Evolutionary conservation across 2,113 vertebrate genomes (phyloP).

Genomic region (Lagopus muta): DNA sequence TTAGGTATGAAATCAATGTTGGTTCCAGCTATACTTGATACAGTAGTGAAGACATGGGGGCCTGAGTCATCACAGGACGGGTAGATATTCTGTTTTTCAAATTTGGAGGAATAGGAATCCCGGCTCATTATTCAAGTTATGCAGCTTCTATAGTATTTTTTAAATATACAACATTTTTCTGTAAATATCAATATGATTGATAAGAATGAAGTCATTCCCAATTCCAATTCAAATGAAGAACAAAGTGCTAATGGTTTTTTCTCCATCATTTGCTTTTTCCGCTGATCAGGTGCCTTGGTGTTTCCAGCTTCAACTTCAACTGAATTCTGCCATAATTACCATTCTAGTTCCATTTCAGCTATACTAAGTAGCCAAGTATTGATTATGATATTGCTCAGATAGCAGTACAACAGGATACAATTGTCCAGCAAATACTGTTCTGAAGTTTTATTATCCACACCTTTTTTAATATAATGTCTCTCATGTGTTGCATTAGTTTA

Average conservation of each 20-base stretch:
- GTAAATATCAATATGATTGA: too few species aligned
- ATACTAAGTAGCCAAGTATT: background rate
- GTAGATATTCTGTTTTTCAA: slow-evolving; percentile 12
- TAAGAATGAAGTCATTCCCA: background rate
- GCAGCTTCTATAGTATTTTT: background rate
- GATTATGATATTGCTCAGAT: background rate
- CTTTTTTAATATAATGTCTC: background rate
- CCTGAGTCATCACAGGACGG: background rate
- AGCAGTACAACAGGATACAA: background rate
- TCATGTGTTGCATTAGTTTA: background rate
- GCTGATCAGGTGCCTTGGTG: background rate
- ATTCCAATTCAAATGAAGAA: background rate
- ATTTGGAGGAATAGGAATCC: background rate
- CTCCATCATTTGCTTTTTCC: background rate
- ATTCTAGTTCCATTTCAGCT: background rate
- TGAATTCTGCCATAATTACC: background rate
- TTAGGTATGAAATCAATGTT: slow-evolving; percentile 27
- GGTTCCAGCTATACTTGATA: slow-evolving; percentile 27
- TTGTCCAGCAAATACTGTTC: background rate
- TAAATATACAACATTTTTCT: too few species aligned
- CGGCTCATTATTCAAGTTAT: background rate
- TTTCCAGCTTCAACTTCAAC: background rate
- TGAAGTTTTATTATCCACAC: background rate
- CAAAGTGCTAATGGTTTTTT: background rate
- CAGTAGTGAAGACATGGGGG: background rate